phyloP scores from a whole-genome alignment of 2,113 vertebrate species.

The Varanus komodoensis region DNA sequence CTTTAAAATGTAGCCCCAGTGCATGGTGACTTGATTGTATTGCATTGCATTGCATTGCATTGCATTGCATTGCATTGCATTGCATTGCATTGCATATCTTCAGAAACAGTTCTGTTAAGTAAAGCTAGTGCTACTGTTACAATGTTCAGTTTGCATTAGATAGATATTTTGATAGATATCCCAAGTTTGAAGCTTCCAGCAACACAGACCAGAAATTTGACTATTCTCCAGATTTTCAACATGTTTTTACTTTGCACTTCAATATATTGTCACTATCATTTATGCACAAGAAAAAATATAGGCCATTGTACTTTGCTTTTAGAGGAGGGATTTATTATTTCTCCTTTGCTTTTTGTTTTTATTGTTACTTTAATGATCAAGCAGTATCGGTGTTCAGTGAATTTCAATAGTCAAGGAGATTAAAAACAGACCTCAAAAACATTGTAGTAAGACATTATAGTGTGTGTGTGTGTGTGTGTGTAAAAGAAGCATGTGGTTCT shows the following conservation, averaged over 20 bases:
- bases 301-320: conserved; percentile 45
- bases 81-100: neutral
- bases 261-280: conserved; percentile 53
- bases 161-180: conserved; percentile 62
- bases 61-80: too few relatives aligned
- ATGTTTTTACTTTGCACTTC: conserved; percentile 45
- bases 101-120: neutral
- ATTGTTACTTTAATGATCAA: conserved; percentile 32
- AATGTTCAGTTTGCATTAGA: conserved; percentile 47
- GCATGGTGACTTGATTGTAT: neutral
- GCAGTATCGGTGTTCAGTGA: conserved; percentile 51
- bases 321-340: conserved; percentile 60
- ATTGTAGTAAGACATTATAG: conserved; percentile 45
- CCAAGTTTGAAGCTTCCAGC: conserved; percentile 64
- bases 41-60: too few relatives aligned
- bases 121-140: neutral
- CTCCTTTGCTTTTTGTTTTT: conserved; percentile 51
- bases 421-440: conserved; percentile 68
- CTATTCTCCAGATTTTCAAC: conserved; percentile 57
- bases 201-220: conserved; percentile 60
- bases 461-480: too few relatives aligned
- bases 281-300: conserved; percentile 49
- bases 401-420: conserved; percentile 63
- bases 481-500: conserved; percentile 27
- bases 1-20: conserved; percentile 11